Conservation (phyloP, 1,140 invertebrate species). For the Diabrotica undecimpunctata region DNA sequence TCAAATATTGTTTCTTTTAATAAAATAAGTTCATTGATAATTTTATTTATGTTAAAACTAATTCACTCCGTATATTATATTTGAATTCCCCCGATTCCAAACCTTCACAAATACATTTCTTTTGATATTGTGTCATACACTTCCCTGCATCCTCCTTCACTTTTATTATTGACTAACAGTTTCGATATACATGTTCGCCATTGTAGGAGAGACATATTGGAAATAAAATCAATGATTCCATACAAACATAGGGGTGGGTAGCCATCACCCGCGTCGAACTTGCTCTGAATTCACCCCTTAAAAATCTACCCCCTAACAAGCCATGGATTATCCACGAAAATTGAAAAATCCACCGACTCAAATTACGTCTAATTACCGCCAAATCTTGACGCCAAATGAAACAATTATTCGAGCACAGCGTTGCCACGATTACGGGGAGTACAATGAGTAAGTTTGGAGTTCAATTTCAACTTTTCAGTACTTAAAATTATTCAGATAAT, state of each 20-base stretch:
- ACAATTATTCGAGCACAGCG: constrained; percentile 7
- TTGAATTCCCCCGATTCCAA: no score
- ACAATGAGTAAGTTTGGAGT: no score
- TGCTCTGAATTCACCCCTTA: constrained; percentile 2
- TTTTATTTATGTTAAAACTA: no score
- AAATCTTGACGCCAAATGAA: constrained; percentile 32
- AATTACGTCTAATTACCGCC: constrained; percentile 24
- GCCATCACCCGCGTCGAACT: constrained; percentile 4
- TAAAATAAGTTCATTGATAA: no score
- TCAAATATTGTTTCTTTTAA: no score
- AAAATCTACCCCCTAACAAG: constrained; percentile 3
- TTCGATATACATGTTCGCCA: constrained; percentile 21
- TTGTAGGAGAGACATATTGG: constrained; percentile 26
- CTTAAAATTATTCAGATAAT: no score
- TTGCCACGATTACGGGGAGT: neutral
- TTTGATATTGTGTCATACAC: no score
- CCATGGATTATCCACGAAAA: constrained; percentile 15
- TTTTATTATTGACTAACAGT: neutral
- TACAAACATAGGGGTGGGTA: constrained; percentile 20
- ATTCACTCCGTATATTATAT: no score
- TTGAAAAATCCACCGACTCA: neutral
- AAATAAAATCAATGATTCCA: constrained; percentile 29
- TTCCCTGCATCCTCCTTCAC: no score
- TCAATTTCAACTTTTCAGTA: no score
- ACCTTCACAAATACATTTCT: no score